Base-by-base conservation (phyloP, 2,888 invertebrate genomes). In the Vandiemenella viatica region DNA sequence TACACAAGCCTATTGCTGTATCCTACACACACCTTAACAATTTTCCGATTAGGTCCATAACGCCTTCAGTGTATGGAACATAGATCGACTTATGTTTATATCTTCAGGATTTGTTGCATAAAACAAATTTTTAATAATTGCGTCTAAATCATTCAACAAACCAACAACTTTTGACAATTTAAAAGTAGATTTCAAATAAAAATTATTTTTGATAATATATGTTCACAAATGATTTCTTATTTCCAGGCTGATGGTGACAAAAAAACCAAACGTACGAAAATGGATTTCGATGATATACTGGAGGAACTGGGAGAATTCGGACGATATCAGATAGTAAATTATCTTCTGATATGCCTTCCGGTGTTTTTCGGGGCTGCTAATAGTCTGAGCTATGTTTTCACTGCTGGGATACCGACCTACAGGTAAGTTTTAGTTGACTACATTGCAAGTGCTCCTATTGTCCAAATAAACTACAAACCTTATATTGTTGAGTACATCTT, bases 221-320 rank as follows among this genome's bases (percentile, higher is more conserved):
- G n/a, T n/a, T n/a, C n/a, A n/a, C n/a, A n/a, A n/a, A n/a, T n/a
- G n/a, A n/a, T n/a, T n/a, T n/a, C n/a, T n/a, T n/a, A n/a, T n/a
- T 32, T 32, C n/a, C 32, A 32, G 32, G 32, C 32, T 2, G 32
- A 32, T 10, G 32, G n/a, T 10, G 13, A 10, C n/a, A 32, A 32
- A n/a, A 10, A 8, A 8, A 6, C 16, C 6, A 38, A 16, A 16
- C 8, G 15, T n/a, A 13, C 20, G 7, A 15, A 18, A n/a, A 73
- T 77, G 71, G 74, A 79, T 65, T 75, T 78, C 59, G 78, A 78
- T 60, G 71, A 72, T 49, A 69, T 78, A 55, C 63, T 77, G 40
- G 72, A 69, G 46, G 72, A 76, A 59, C 67, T 77, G 26, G 77
- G 77, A 1, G 75, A 77, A 58, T 67, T 77, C 52, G 77, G 77